Conservation (phyloP, 2,113 vertebrate genomes). For the Antechinus flavipes region DNA sequence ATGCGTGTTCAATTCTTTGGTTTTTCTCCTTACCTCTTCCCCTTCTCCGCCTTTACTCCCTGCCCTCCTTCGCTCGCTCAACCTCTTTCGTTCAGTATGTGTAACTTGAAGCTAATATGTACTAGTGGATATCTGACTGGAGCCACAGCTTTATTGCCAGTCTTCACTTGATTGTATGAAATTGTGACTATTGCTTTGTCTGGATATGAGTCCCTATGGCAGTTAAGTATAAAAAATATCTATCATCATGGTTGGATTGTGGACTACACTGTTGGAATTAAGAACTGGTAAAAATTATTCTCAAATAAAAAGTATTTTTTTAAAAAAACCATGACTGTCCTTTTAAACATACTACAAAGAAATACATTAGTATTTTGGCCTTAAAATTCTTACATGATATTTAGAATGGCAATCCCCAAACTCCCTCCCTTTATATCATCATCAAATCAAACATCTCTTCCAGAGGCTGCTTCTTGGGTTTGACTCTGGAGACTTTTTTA, state of each 20-base stretch:
- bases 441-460: conserved; percentile 68
- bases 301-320: conserved; percentile 76
- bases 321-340: conserved; percentile 74
- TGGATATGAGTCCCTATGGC: conserved; percentile 77
- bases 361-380: conserved; percentile 89
- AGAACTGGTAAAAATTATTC: conserved; percentile 84
- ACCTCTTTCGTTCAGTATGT: too few species aligned
- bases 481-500: conserved; percentile 61
- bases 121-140: too few species aligned
- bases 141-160: conserved; percentile 80
- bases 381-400: conserved; percentile 83
- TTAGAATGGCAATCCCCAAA: conserved; percentile 76
- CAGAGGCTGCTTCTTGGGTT: conserved; percentile 70
- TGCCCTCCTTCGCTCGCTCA: too few species aligned
- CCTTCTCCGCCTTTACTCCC: too few species aligned
- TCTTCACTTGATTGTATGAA: conserved; percentile 71
- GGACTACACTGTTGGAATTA: conserved; percentile 78
- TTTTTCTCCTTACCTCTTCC: too few species aligned
- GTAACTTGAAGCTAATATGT: too few species aligned
- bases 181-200: conserved; percentile 81
- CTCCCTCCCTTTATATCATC: conserved; percentile 75
- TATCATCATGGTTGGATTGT: conserved; percentile 77
- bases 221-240: conserved; percentile 87
- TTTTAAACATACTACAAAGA: conserved; percentile 84
- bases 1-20: too few species aligned